Base-by-base conservation (phyloP, 2,113 vertebrate species). In the Cavia porcellus region DNA sequence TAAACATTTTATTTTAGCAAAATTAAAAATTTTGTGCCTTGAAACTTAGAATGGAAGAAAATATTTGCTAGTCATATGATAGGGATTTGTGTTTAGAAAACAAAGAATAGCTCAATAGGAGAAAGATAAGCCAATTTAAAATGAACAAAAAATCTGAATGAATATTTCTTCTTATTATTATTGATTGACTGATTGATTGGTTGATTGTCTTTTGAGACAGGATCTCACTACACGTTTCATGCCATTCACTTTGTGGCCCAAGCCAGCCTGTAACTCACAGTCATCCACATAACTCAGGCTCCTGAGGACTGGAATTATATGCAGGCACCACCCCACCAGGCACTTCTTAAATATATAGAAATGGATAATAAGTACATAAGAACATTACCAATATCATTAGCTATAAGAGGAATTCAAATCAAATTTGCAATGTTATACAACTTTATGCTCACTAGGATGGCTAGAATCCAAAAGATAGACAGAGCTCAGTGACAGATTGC, bases 41-140 rank as follows among this genome's bases (percentile, higher is more conserved):
- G 12, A n/a, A 61, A 91, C 14, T 77, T 17, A 95, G 42, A 72
- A 86, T 62, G 52, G 20, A 62, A 86, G 35, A 62, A 81, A 92
- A 77, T 50, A 83, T 89, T 92, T 79, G 32, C 17, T 85, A 93
- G 13, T 61, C 30, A 25, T 38, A 22, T 59, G 35, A 77, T 35
- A 61, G 30, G 38, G 1, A 28, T 25, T 50, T 86, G 10, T 50
- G 55, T 57, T 80, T 74, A 72, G 62, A 92, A 74, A 88, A 95
- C 64, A 79, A 64, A 95, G 62, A 83, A 83, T 13, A 85, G 82
- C 10, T 92, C 35, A 92, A 50, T 19, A 81, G 42, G 22, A 95
- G 59, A 64, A 84, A 70, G 42, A 77, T n/a, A 66, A 84, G 50
- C 66, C 3, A 52, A 82, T 70, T 70, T 72, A 72, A 72, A 72